Percentiles rank a stretch among this genome's conserved stretches.
Evolutionary conservation across 1,140 invertebrate genomes (phyloP).

Genomic region (Brachionus manjavacas): DNA sequence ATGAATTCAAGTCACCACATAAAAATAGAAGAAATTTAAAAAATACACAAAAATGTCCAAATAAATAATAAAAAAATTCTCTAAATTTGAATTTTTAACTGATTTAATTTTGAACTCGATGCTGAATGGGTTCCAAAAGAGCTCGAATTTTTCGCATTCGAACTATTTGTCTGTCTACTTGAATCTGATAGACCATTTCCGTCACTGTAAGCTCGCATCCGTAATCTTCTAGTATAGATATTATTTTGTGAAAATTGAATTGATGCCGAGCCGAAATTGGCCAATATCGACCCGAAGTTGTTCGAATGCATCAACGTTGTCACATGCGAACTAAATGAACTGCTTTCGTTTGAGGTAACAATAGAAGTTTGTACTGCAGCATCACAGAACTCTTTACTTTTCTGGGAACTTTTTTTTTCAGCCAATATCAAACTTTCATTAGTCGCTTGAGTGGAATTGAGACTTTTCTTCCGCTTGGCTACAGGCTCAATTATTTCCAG

Average conservation of each 20-base stretch:
- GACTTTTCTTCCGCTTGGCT: not conserved
- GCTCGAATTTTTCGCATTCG: slow-evolving; percentile 21
- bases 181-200: slow-evolving; percentile 33
- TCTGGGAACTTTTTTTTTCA: not conserved
- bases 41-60: not conserved
- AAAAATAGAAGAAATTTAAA: not conserved
- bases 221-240: not conserved
- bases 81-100: slow-evolving; percentile 32
- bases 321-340: slow-evolving; percentile 22
- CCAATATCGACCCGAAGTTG: slow-evolving; percentile 26
- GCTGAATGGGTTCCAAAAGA: slow-evolving; percentile 14
- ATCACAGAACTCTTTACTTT: not conserved
- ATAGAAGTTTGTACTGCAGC: slow-evolving; percentile 33
- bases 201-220: slow-evolving; percentile 34
- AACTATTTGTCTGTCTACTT: not conserved
- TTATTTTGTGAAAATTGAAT: not conserved
- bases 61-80: not conserved
- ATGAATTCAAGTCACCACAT: not conserved
- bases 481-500: slow-evolving; percentile 24
- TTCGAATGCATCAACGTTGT: slow-evolving; percentile 33
- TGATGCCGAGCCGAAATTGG: slow-evolving; percentile 27
- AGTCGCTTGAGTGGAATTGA: not conserved
- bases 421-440: not conserved
- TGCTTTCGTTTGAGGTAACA: not conserved
- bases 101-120: slow-evolving; percentile 23